Percentiles rank a stretch among this genome's conserved stretches.
phyloP scores from a whole-genome alignment of 2,888 invertebrate genomes.

The Nomada fabriciana region DNA sequence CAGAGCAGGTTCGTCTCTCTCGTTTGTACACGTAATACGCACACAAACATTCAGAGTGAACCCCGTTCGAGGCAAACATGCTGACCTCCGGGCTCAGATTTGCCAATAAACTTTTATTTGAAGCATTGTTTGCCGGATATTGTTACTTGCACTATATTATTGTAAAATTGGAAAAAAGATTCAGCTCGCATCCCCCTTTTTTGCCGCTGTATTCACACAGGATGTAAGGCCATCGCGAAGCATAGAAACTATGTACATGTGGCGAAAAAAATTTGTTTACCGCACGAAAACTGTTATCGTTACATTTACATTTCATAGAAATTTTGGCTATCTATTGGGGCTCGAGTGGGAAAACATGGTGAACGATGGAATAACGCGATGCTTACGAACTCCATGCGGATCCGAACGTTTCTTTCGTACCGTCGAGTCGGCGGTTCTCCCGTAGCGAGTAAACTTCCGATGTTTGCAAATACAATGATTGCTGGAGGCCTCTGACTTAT shows the following conservation, averaged over 20 bases:
- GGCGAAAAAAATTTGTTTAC: no score
- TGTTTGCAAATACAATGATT: constrained; percentile 78
- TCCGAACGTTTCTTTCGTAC: constrained; percentile 21
- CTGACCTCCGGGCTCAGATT: constrained; percentile 21
- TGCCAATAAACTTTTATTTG: constrained; percentile 49
- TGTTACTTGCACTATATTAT: constrained; percentile 10
- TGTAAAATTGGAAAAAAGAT: constrained; percentile 6
- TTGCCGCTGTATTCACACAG: background rate
- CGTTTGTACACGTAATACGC: constrained; percentile 21
- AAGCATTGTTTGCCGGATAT: constrained; percentile 30
- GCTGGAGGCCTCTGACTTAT: constrained; percentile 75
- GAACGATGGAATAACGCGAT: no score
- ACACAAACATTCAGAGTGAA: constrained; percentile 44
- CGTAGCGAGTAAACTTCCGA: constrained; percentile 71
- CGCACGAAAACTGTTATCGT: no score
- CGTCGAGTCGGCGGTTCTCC: constrained; percentile 51
- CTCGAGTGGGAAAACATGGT: no score
- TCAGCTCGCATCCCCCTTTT: background rate
- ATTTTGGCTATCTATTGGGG: no score
- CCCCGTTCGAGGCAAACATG: constrained; percentile 38
- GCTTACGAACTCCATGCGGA: background rate
- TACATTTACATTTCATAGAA: no score
- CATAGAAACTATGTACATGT: no score
- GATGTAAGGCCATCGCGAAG: no score
- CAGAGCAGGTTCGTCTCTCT: background rate